Conservation (phyloP, 2,888 invertebrate species). For the Amphipyra tragopoginis region DNA sequence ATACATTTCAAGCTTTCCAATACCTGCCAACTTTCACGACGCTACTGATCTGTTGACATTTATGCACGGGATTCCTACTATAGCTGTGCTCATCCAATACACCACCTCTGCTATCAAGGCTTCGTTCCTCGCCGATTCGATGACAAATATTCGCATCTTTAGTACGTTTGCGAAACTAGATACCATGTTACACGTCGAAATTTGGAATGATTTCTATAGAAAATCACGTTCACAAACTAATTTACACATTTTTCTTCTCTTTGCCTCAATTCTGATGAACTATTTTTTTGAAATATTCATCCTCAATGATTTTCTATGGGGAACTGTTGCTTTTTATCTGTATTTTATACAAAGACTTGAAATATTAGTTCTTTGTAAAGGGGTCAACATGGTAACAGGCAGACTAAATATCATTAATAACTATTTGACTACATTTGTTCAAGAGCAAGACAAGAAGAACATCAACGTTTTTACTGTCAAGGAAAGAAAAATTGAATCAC, state of each 20-base stretch:
- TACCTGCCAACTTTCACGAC: background rate
- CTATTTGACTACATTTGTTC: conserved; percentile 64
- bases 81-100: conserved; percentile 64
- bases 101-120: conserved; percentile 55
- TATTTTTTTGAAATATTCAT: conserved; percentile 46
- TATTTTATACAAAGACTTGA: conserved; percentile 69
- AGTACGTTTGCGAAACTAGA: conserved; percentile 64
- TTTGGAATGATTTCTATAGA: conserved; percentile 58
- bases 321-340: conserved; percentile 28
- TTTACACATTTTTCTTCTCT: conserved; percentile 44
- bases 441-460: conserved; percentile 55
- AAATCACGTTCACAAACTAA: conserved; percentile 52
- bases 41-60: background rate
- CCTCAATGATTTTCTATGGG: conserved; percentile 17
- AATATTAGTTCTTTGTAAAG: conserved; percentile 65
- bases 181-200: conserved; percentile 54
- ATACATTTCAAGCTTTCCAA: background rate
- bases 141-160: conserved; percentile 59
- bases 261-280: conserved; percentile 46
- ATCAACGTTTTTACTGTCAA: conserved; percentile 60
- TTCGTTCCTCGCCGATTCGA: conserved; percentile 56
- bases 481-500: conserved; percentile 42
- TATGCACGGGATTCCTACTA: conserved; percentile 54
- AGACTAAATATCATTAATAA: conserved; percentile 69
- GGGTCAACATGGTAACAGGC: conserved; percentile 64